A percentile compares a stretch with the other conserved stretches of the same genome.
Evolutionary conservation across 2,113 vertebrate genomes (phyloP).

Genomic region (Notarius lentiginosus): DNA sequence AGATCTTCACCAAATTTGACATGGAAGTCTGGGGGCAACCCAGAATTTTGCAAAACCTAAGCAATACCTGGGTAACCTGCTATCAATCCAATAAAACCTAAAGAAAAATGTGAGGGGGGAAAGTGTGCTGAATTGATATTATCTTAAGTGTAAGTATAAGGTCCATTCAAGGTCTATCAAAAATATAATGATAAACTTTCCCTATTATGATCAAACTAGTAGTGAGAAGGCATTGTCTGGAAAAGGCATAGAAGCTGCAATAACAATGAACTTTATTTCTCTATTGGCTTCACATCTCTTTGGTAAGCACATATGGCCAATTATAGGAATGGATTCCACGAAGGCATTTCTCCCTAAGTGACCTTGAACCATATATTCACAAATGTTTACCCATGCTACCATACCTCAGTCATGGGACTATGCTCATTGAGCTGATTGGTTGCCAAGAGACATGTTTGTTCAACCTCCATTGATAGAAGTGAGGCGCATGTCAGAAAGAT

Average conservation of each 20-base stretch:
- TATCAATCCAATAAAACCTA: background rate
- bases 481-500: background rate
- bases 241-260: background rate
- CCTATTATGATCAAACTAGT: background rate
- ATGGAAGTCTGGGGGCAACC: too few species aligned
- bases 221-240: background rate
- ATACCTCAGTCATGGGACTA: constrained; percentile 21
- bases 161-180: background rate
- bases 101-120: background rate
- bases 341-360: constrained; percentile 17
- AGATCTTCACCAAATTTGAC: too few species aligned
- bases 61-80: too few species aligned
- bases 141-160: background rate
- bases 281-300: background rate
- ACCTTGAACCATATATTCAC: constrained; percentile 36
- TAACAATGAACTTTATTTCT: background rate
- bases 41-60: too few species aligned
- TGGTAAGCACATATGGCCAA: background rate
- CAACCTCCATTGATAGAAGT: constrained; percentile 3
- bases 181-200: background rate
- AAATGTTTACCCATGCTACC: constrained; percentile 30
- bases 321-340: constrained; percentile 12
- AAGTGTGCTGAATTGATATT: background rate
- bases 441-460: constrained; percentile 26
- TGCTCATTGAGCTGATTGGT: constrained; percentile 42